A percentile compares a stretch with the other conserved stretches of the same genome.
These are phyloP conservation scores for Holacanthella duospinosa DNA, from an alignment of 2,888 invertebrate species.

Conservation along the genomic window DNA sequence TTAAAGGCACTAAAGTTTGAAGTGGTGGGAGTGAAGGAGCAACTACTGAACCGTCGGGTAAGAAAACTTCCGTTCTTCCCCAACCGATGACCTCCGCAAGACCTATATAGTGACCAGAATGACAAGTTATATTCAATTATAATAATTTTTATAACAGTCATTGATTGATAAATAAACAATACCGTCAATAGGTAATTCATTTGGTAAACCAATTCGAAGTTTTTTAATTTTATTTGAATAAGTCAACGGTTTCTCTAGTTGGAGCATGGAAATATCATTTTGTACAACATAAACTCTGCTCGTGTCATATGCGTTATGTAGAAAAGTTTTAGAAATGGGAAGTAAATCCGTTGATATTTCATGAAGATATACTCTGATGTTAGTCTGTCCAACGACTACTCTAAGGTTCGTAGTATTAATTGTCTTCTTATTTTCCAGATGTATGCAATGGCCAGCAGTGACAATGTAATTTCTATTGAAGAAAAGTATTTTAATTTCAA, in stretches of 20 bases:
- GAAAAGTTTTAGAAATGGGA: neutral
- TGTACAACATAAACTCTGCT: neutral
- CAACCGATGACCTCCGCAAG: constrained; percentile 4
- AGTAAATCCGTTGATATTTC: neutral
- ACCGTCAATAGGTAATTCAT: neutral
- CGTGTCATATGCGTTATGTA: neutral
- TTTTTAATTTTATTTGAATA: neutral
- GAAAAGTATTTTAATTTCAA: too few species aligned
- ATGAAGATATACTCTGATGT: neutral
- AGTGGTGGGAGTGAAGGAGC: neutral
- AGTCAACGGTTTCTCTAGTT: neutral
- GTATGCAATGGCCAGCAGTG: constrained; percentile 45
- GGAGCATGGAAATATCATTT: constrained; percentile 6
- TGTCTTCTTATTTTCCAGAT: neutral
- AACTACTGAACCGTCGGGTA: neutral
- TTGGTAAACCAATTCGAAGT: neutral
- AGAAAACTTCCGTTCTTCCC: constrained; percentile 3
- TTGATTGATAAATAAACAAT: neutral
- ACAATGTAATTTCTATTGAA: constrained; percentile 43
- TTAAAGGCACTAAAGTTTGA: neutral
- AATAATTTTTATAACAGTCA: neutral
- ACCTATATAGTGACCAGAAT: neutral
- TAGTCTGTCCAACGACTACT: neutral
- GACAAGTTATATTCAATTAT: neutral
- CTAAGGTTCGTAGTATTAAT: neutral